Evolutionary conservation across 1,140 invertebrate genomes (phyloP), one percentile per base, ranked within the genome.

Genomic region (Drosophila simulans): DNA sequence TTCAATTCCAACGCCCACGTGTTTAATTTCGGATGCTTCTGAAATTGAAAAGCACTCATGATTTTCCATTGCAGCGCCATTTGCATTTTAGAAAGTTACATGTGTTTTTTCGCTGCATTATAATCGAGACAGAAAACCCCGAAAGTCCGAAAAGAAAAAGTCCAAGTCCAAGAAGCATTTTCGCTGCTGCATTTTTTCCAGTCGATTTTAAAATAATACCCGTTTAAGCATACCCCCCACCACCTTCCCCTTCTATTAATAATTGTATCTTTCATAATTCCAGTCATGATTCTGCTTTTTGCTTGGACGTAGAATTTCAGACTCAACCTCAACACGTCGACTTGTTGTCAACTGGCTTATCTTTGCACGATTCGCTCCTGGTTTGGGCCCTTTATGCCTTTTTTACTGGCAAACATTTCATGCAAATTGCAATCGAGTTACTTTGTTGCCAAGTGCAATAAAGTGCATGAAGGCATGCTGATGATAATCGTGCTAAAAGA

Each of bases 11-110:
- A 78, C 69, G 70, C 83, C 78, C 82, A 89, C 82, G 82, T 52
- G 57, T 69, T 60, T 43, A 59, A 73, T 40, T 56, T 54, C 39
- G 27, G 45, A 46, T 34, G 31, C 42, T 59, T 66, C 60, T 52
- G 68, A 84, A 82, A 78, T 81, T 85, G 74, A 82, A 85, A 85
- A 86, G 57, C 73, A 74, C 64, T 81, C 81, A 70, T 81, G 81
- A 83, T 86, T 88, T 85, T 82, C 84, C 79, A 85, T 73, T 88
- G 83, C 84, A 88, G 31, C 79, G 65, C 42, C 34, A 86, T 88
- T 88, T 80, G 83, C 83, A 88, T 88, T 88, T 88, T 88, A 88
- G 83, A 88, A 88, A 88, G 83, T 83, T 79, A 88, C 71, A 83
- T 75, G 66, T 83, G 71, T 88, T 84, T 80, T 78, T 77, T 68